Evolutionary conservation across 2,888 invertebrate genomes (phyloP).

Genomic region (Digitonthophagus gazella): DNA sequence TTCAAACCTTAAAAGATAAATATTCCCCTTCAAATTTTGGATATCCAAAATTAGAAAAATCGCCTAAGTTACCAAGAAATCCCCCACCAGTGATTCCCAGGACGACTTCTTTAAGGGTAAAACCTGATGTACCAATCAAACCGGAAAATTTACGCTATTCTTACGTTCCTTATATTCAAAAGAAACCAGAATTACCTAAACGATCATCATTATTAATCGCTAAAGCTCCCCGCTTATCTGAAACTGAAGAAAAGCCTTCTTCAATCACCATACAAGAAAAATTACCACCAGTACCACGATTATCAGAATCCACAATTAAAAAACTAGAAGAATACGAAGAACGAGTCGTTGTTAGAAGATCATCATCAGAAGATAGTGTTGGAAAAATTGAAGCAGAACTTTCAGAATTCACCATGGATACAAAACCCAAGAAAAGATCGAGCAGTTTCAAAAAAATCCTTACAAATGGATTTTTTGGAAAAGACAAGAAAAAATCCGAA

Average conservation of each 20-base stretch:
- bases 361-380: constrained; percentile 45
- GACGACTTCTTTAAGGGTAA: constrained; percentile 10
- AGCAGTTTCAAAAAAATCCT: constrained; percentile 46
- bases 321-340: constrained; percentile 31
- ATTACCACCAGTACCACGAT: constrained; percentile 16
- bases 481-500: constrained; percentile 48
- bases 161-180: constrained; percentile 4
- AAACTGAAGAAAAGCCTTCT: neutral
- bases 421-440: constrained; percentile 38
- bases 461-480: constrained; percentile 42
- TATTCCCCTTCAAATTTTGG: constrained; percentile 43
- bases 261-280: constrained; percentile 2
- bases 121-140: constrained; percentile 15
- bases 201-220: constrained; percentile 4
- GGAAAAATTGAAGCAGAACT: constrained; percentile 43
- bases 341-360: constrained; percentile 34
- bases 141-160: constrained; percentile 10
- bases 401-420: constrained; percentile 37
- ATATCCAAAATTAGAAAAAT: constrained; percentile 31
- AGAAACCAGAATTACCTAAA: neutral
- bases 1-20: constrained; percentile 36
- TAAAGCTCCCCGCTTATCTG: neutral
- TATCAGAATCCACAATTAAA: constrained; percentile 18
- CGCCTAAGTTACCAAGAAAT: neutral
- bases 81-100: neutral